Conservation (phyloP, 2,797 vertebrate genomes). For the Craterocephalus amniculus region DNA sequence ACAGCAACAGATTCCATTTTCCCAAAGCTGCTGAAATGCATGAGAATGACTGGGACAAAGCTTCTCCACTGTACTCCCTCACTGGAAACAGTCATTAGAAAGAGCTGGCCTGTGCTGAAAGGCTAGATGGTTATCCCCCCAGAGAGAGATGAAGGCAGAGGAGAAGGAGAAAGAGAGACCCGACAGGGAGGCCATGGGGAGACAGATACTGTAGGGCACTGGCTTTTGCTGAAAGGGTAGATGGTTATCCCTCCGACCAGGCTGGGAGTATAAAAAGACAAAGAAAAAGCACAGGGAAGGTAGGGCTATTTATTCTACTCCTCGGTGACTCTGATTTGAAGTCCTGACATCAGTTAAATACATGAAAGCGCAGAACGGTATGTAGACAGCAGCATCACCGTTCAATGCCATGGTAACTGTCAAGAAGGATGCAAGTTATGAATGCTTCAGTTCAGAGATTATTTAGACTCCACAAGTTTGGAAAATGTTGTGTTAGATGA, state of each 20-base stretch:
- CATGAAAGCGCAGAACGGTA: constrained; percentile 9
- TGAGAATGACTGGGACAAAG: constrained; percentile 52
- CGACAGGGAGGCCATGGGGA: constrained; percentile 43
- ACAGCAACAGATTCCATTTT: constrained; percentile 21
- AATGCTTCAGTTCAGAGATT: not conserved
- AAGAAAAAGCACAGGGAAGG: constrained; percentile 28
- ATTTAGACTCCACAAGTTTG: not conserved
- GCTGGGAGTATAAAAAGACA: constrained; percentile 19
- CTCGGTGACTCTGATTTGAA: constrained; percentile 25
- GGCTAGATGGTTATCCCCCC: constrained; percentile 73
- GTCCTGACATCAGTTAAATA: constrained; percentile 22
- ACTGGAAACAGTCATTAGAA: constrained; percentile 72
- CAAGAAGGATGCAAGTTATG: not conserved
- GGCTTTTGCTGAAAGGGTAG: constrained; percentile 71
- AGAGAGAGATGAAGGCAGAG: constrained; percentile 53
- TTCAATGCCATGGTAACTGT: constrained; percentile 1
- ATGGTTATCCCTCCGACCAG: constrained; percentile 63
- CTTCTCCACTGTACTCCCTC: constrained; percentile 55
- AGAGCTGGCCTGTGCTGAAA: constrained; percentile 69
- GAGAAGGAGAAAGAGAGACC: constrained; percentile 34
- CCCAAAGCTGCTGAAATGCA: constrained; percentile 25
- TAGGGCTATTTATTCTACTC: constrained; percentile 38
- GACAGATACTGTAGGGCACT: constrained; percentile 61
- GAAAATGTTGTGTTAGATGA: not conserved
- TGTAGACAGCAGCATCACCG: constrained; percentile 20